phyloP scores from a whole-genome alignment of 2,888 invertebrate genomes.

The Cyclophora punctaria region DNA sequence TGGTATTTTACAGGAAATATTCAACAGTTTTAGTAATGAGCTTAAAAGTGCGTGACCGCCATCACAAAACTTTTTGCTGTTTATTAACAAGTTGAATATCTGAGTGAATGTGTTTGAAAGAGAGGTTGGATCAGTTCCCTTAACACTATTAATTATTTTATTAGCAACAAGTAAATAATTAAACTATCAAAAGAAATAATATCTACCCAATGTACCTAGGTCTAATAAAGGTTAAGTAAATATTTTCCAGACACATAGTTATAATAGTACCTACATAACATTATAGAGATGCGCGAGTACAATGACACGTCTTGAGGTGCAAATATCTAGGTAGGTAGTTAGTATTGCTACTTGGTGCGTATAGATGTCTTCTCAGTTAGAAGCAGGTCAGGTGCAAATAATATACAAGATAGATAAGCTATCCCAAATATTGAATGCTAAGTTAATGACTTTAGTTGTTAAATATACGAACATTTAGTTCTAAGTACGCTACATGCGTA shows the following conservation, averaged over 20 bases:
- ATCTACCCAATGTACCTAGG: neutral
- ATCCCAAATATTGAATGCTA: too few species aligned
- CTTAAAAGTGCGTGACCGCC: slow-evolving; percentile 59
- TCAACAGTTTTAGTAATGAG: slow-evolving; percentile 16
- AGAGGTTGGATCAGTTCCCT: neutral
- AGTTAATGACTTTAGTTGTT: too few species aligned
- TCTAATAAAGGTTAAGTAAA: too few species aligned
- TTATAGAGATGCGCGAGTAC: too few species aligned
- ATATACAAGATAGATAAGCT: too few species aligned
- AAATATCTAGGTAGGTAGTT: neutral
- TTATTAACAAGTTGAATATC: slow-evolving; percentile 28
- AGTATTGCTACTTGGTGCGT: neutral
- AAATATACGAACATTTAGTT: too few species aligned
- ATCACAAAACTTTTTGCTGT: slow-evolving; percentile 51
- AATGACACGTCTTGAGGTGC: too few species aligned
- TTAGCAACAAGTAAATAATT: neutral
- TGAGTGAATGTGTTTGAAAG: neutral
- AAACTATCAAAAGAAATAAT: neutral
- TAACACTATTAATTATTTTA: neutral
- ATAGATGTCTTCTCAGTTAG: neutral
- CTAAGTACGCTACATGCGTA: too few species aligned
- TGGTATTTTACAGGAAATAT: too few species aligned
- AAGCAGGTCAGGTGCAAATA: too few species aligned
- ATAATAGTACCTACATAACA: too few species aligned
- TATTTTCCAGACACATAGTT: too few species aligned